phyloP scores from a whole-genome alignment of 2,797 vertebrate species.

The Argyrosomus regius region DNA sequence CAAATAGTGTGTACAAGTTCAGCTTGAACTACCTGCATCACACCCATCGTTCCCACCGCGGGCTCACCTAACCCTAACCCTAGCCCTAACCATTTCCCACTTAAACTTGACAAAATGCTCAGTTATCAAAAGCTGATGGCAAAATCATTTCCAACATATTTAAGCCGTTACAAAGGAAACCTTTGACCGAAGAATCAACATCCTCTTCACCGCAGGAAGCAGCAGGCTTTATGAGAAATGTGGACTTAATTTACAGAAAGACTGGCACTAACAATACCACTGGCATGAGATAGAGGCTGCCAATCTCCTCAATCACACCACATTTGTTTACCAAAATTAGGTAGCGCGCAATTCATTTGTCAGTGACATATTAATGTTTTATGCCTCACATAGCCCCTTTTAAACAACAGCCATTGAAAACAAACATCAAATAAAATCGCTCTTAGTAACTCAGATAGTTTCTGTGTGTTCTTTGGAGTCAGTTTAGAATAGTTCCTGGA shows the following conservation, averaged over 20 bases:
- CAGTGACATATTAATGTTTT: constrained; percentile 16
- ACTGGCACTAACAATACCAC: constrained; percentile 59
- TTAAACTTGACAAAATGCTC: constrained; percentile 26
- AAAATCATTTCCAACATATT: constrained; percentile 67
- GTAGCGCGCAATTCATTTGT: constrained; percentile 37
- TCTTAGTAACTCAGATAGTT: not conserved
- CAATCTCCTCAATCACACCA: constrained; percentile 28
- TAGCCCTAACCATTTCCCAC: constrained; percentile 11
- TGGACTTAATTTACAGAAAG: constrained; percentile 64
- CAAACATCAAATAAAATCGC: not conserved
- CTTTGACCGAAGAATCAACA: constrained; percentile 69
- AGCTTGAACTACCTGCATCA: not conserved
- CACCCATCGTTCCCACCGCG: constrained; percentile 1
- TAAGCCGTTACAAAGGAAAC: constrained; percentile 65
- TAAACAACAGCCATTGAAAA: constrained; percentile 8
- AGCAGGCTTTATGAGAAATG: constrained; percentile 70
- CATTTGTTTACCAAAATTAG: constrained; percentile 48
- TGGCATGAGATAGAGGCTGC: constrained; percentile 48
- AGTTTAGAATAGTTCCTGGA: not conserved
- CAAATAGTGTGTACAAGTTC: not conserved
- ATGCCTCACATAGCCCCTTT: constrained; percentile 36
- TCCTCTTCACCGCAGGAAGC: constrained; percentile 67
- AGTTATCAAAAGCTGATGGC: constrained; percentile 58
- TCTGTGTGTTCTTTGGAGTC: not conserved
- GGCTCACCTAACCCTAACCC: not conserved